Base-by-base conservation (phyloP, 2,888 invertebrate genomes). In the Mamestra brassicae region DNA sequence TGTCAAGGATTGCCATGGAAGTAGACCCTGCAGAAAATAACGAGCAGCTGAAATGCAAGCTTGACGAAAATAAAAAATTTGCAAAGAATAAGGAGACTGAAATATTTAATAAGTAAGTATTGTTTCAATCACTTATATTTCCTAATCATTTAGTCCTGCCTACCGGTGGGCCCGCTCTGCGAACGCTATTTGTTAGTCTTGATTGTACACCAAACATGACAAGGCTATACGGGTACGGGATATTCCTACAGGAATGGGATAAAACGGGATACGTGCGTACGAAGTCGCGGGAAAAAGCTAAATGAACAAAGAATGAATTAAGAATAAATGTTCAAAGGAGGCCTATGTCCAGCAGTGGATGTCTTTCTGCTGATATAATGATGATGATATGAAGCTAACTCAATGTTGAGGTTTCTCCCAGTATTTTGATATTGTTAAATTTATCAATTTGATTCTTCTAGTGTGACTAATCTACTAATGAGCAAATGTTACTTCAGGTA, bases 21-120 rank as follows among this genome's bases (percentile, higher is more conserved):
- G 87, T 91, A 36, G 98, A 98, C 90, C 98, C 98, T 0, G 97
- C 98, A 0, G 94, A 97, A 62, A 90, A 93, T 6, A 97, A 97
- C 90, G 89, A 93, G 0, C 93, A 94, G 0, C 92, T 98, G 45
- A 93, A 95, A 81, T 94, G 92, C 55, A 97, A 97, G 89, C 90
- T 98, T 52, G 96, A 97, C n/a, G 95, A 96, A 63, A 98, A 97
- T 89, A 95, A 93, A 84, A 95, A 96, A 78, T 77, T 94, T 15
- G 95, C 97, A 10, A 90, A 94, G 38, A 96, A 94, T 82, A 97
- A 91, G 76, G 96, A 97, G 85, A 92, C 94, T 80, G 97, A 97
- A 80, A 93, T 97, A 72, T 93, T 97, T 70, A 97, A 97, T 86
- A 97, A 96, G 97, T 97, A 90, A 93, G 95, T 91, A 60, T 64